phyloP scores from a whole-genome alignment of 1,140 invertebrate genomes.

The Cardiocondyla obscurior region DNA sequence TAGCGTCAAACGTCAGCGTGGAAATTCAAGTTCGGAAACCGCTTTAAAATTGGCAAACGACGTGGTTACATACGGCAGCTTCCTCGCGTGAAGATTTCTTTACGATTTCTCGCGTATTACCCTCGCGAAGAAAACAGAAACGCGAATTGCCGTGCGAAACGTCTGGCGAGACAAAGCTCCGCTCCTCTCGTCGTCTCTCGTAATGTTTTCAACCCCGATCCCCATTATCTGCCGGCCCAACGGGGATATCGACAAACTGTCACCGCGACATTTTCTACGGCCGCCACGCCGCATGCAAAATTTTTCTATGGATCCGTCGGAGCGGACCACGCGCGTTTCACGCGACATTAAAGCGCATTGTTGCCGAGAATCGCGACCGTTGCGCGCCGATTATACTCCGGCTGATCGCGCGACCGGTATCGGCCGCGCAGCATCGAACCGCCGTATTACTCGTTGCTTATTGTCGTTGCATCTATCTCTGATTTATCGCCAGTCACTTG shows the following conservation, averaged over 20 bases:
- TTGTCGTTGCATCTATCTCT: slow-evolving; percentile 21
- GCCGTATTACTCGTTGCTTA: slow-evolving; percentile 49
- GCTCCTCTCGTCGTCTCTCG: slow-evolving; percentile 7
- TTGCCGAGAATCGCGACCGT: slow-evolving; percentile 45
- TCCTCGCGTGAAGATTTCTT: not conserved
- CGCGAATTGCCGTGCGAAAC: slow-evolving; percentile 26
- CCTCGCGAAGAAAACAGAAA: not conserved
- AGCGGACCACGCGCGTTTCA: slow-evolving; percentile 33
- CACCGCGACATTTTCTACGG: slow-evolving; percentile 46
- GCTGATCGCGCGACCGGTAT: not conserved
- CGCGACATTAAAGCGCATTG: slow-evolving; percentile 56
- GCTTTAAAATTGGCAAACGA: slow-evolving; percentile 12
- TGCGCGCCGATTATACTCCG: slow-evolving; percentile 45
- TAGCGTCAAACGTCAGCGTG: not conserved
- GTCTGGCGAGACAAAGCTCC: slow-evolving; percentile 17
- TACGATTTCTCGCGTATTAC: not conserved
- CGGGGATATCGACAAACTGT: slow-evolving; percentile 55
- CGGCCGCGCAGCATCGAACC: slow-evolving; percentile 10
- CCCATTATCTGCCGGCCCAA: slow-evolving; percentile 47
- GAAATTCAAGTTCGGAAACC: not conserved
- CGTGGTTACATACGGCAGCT: not conserved
- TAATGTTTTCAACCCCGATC: slow-evolving; percentile 44
- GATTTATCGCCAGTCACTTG: slow-evolving; percentile 48
- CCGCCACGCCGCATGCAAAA: slow-evolving; percentile 31
- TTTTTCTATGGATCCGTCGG: slow-evolving; percentile 46